phyloP scores from a whole-genome alignment of 2,888 invertebrate genomes.

The Orgyia antiqua region DNA sequence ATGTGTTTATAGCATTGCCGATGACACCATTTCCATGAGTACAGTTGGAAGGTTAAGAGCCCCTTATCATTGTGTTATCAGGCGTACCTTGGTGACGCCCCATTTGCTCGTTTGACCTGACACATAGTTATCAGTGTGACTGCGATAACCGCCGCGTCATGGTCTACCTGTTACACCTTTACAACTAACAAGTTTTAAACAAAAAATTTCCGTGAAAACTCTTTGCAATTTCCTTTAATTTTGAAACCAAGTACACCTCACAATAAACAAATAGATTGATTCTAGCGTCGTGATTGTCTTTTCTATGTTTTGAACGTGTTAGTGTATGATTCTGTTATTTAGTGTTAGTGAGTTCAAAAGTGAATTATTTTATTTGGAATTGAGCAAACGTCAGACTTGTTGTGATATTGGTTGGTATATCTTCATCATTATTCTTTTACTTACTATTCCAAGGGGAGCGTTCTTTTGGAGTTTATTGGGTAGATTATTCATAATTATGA shows the following conservation, averaged over 20 bases:
- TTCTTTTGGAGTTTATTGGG: too few relatives aligned
- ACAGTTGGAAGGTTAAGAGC: constrained; percentile 73
- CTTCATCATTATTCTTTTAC: too few relatives aligned
- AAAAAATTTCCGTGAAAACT: constrained; percentile 6
- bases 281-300: too few relatives aligned
- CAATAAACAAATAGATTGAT: too few relatives aligned
- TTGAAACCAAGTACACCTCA: not conserved
- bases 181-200: constrained; percentile 30
- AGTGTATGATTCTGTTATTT: too few relatives aligned
- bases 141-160: constrained; percentile 66
- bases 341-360: too few relatives aligned
- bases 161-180: constrained; percentile 68
- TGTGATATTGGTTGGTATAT: too few relatives aligned
- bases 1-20: constrained; percentile 20
- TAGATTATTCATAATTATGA: too few relatives aligned
- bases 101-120: constrained; percentile 78
- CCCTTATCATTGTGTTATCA: constrained; percentile 70
- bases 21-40: constrained; percentile 48
- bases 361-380: too few relatives aligned
- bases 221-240: not conserved
- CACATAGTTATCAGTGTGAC: constrained; percentile 72
- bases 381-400: too few relatives aligned
- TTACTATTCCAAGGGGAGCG: too few relatives aligned
- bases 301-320: too few relatives aligned
- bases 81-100: constrained; percentile 64